These are phyloP conservation scores for Chalcis sispes DNA, from an alignment of 2,888 invertebrate genomes.

Conservation along the genomic window DNA sequence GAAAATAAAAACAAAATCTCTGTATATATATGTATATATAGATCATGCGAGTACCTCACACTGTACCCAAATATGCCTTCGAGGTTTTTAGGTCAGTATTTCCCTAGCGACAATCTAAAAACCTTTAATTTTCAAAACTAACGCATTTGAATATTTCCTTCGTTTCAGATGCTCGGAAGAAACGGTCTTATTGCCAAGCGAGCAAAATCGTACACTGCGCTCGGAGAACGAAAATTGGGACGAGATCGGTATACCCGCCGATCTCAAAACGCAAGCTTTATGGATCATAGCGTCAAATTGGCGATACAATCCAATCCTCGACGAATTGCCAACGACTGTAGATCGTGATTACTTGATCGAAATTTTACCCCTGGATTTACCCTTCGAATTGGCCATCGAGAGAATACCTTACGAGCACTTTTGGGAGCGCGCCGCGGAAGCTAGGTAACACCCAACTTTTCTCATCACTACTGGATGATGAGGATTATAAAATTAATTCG, in stretches of 20 bases:
- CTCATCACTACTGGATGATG: too few species aligned
- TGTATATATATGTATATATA: slow-evolving; percentile 16
- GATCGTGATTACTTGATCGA: slow-evolving; percentile 81
- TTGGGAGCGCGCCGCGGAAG: slow-evolving; percentile 79
- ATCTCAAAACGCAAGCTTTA: slow-evolving; percentile 65
- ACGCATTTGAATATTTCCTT: too few species aligned
- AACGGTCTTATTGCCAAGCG: slow-evolving; percentile 62
- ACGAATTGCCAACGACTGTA: slow-evolving; percentile 77
- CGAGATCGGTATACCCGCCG: slow-evolving; percentile 58
- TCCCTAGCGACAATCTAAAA: too few species aligned
- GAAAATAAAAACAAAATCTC: neutral
- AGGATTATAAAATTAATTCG: neutral
- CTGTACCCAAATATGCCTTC: slow-evolving; percentile 63
- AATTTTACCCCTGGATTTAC: slow-evolving; percentile 79
- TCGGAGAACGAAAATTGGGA: slow-evolving; percentile 69
- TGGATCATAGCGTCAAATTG: slow-evolving; percentile 64
- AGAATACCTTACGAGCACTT: slow-evolving; percentile 79
- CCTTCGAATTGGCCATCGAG: slow-evolving; percentile 76
- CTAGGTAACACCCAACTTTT: slow-evolving; percentile 67
- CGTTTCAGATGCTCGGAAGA: slow-evolving; percentile 67
- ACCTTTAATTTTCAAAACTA: too few species aligned
- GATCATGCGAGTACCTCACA: slow-evolving; percentile 64
- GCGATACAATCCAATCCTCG: slow-evolving; percentile 78
- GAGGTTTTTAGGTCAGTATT: slow-evolving; percentile 65
- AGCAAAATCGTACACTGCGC: slow-evolving; percentile 63